Conservation (phyloP, 2,888 invertebrate species). For the Empis stercorea region DNA sequence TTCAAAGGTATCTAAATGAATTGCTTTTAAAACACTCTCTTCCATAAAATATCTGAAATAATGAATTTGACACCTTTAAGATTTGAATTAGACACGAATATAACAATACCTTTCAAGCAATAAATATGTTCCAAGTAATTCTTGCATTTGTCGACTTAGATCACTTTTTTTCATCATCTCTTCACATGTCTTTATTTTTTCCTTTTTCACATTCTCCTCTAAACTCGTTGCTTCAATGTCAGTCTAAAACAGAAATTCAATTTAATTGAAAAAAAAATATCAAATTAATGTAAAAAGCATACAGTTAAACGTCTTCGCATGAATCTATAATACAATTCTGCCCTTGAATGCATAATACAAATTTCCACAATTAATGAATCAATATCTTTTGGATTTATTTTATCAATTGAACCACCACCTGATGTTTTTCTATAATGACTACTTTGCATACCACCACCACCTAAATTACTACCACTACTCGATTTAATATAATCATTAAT, state of each 20-base stretch:
- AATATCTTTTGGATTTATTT: slow-evolving; percentile 66
- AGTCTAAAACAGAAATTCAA: slow-evolving; percentile 34
- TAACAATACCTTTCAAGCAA: slow-evolving; percentile 74
- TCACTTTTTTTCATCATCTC: slow-evolving; percentile 56
- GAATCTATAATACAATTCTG: slow-evolving; percentile 85
- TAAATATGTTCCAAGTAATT: slow-evolving; percentile 76
- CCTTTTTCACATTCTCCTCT: slow-evolving; percentile 38
- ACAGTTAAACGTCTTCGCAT: slow-evolving; percentile 63
- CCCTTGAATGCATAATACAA: slow-evolving; percentile 77
- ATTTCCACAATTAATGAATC: slow-evolving; percentile 84
- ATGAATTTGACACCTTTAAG: no score
- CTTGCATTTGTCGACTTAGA: slow-evolving; percentile 64
- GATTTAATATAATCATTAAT: slow-evolving; percentile 46
- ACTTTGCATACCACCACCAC: slow-evolving; percentile 17
- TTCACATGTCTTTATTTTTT: slow-evolving; percentile 43
- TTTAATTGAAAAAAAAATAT: slow-evolving; percentile 10
- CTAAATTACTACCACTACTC: slow-evolving; percentile 17
- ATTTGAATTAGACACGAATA: no score
- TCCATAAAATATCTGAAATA: slow-evolving; percentile 68
- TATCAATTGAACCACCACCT: slow-evolving; percentile 37
- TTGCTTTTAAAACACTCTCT: slow-evolving; percentile 86
- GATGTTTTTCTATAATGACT: slow-evolving; percentile 34
- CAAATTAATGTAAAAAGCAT: slow-evolving; percentile 18
- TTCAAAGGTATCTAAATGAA: slow-evolving; percentile 63
- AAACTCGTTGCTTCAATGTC: slow-evolving; percentile 49